Base-by-base conservation (phyloP, 2,888 invertebrate species). In the Rhamphomyia laevipes region DNA sequence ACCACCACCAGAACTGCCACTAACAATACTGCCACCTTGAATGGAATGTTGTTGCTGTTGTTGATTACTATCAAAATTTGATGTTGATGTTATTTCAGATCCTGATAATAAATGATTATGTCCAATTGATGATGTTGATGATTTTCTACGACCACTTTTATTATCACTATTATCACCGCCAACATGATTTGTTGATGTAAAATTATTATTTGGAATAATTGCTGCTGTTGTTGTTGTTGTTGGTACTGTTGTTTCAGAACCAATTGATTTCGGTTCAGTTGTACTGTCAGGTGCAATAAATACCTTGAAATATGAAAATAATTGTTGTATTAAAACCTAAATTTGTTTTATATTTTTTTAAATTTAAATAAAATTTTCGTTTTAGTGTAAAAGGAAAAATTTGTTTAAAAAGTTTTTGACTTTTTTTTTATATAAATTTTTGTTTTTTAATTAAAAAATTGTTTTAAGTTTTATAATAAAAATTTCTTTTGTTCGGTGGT, bases 221-320 rank as follows among this genome's bases (percentile, higher is more conserved):
- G 23, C 9, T 7, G 5, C 9, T 52, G 33, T 21, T 52, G 56
- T 50, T 51, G 55, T 45, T 41, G 49, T 54, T 51, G 56, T 45
- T 43, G 45, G 49, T 48, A 44, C n/a, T n/a, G n/a, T 50, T 51
- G 47, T 15, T 9, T 54, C 49, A 3, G 38, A 45, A 27, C 44
- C 33, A 45, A 45, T 51, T 42, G 52, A 47, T 33, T 52, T 53
- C 45, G 47, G 38, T 23, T 56, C 56, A n/a, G 60, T 65, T 50
- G 66, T 56, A 56, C 61, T 61, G 50, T 63, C 63, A 37, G 64
- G 61, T 52, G 60, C 50, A 18, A 58, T 66, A 42, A 64, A 65
- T n/a, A 63, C 60, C 60, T 60, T 31, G 10, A 46, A 54, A 44
- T 30, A 21, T 27, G 37, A 37, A 43, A 30, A 17, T 42, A 30